phyloP scores from a whole-genome alignment of 2,113 vertebrate genomes.

The Pluvianellus socialis region DNA sequence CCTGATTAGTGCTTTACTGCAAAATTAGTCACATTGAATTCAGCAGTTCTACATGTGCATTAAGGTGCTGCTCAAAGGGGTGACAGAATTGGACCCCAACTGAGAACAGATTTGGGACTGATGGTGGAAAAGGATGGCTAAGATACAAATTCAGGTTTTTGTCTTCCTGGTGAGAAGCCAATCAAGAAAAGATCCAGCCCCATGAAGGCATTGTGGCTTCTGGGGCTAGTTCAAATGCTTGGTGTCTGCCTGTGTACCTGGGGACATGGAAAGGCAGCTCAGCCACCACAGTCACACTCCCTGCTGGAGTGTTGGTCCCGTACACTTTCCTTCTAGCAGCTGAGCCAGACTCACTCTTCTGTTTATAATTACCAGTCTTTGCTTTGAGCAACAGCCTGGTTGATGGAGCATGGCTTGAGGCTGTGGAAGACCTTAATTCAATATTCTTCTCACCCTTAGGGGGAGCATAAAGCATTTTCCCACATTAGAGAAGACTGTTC shows the following conservation, averaged over 20 bases:
- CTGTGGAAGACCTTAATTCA: neutral
- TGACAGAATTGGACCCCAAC: neutral
- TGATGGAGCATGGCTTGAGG: neutral
- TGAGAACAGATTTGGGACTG: neutral
- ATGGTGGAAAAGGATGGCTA: neutral
- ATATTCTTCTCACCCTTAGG: neutral
- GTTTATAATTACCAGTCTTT: neutral
- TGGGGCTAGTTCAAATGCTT: neutral
- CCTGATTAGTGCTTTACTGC: conserved; percentile 38
- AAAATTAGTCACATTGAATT: conserved; percentile 1
- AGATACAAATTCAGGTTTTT: neutral
- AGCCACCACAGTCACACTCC: neutral
- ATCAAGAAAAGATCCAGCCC: neutral
- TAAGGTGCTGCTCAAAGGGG: neutral
- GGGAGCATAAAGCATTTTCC: neutral
- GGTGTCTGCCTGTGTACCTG: neutral
- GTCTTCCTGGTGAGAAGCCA: neutral
- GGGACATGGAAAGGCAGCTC: neutral
- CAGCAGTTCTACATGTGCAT: fast-evolving
- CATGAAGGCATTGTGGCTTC: neutral
- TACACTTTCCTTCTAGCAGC: neutral
- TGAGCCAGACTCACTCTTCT: neutral
- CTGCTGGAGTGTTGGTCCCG: neutral
- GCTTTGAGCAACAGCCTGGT: neutral
- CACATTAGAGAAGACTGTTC: neutral